These are phyloP conservation scores for Prionace glauca DNA, from an alignment of 2,797 vertebrate genomes.

Conservation along the genomic window DNA sequence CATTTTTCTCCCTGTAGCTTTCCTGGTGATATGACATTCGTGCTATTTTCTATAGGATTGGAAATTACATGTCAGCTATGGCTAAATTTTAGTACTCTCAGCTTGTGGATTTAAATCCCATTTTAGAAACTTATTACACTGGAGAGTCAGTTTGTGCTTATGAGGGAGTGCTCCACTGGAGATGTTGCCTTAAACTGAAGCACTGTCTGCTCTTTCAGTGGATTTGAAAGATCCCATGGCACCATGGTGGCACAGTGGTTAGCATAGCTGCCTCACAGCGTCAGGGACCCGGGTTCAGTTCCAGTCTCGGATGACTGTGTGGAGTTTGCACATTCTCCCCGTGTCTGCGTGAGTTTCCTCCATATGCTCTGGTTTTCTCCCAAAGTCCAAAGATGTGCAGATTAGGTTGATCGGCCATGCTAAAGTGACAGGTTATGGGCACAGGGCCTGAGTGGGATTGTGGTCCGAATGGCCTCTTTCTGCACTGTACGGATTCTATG, in stretches of 20 bases:
- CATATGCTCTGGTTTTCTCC: too few species aligned
- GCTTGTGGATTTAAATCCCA: not conserved
- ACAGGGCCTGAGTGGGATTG: too few species aligned
- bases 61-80: not conserved
- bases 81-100: not conserved
- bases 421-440: too few species aligned
- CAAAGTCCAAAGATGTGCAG: not conserved
- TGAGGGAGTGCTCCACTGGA: not conserved
- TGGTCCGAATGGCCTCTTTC: too few species aligned
- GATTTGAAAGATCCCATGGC: not conserved
- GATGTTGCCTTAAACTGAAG: not conserved
- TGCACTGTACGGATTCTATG: too few species aligned
- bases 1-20: not conserved
- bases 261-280: too few species aligned
- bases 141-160: not conserved
- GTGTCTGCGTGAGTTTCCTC: too few species aligned
- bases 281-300: too few species aligned
- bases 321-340: too few species aligned
- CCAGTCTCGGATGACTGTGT: too few species aligned
- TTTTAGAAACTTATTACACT: not conserved
- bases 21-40: not conserved
- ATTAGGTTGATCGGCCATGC: too few species aligned
- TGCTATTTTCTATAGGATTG: not conserved
- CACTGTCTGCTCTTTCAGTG: not conserved
- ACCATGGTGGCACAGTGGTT: too few species aligned